Evolutionary conservation across 92 coral and sea anemone genomes (phyloP).

Genomic region (Phymanthus crucifer): DNA sequence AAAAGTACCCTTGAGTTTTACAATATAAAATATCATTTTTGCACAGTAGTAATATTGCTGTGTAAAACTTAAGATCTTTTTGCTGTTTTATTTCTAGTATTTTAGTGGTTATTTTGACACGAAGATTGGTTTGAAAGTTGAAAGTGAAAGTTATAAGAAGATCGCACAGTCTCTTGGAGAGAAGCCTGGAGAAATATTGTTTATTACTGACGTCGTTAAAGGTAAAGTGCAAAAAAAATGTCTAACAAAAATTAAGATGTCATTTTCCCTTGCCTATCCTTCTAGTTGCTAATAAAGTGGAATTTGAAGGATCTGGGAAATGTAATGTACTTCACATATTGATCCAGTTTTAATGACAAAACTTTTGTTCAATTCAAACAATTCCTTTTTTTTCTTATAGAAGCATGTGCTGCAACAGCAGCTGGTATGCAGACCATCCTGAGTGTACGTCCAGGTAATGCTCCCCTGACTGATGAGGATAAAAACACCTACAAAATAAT

Average conservation of each 20-base stretch:
- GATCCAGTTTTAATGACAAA: too few relatives aligned
- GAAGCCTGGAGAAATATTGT: conserved; percentile 51
- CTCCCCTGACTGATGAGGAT: conserved; percentile 47
- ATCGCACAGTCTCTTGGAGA: conserved; percentile 46
- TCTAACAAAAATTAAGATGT: neutral
- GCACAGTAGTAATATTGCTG: too few relatives aligned
- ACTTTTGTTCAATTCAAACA: too few relatives aligned
- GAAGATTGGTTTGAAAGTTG: conserved; percentile 59
- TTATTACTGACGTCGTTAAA: conserved; percentile 63
- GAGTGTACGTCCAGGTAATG: conserved; percentile 74
- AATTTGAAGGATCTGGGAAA: too few relatives aligned
- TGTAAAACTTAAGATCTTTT: neutral
- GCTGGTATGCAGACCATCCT: conserved; percentile 58
- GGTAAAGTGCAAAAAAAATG: conserved; percentile 26
- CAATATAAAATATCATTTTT: too few relatives aligned
- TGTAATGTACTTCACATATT: too few relatives aligned
- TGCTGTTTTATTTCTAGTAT: conserved; percentile 28
- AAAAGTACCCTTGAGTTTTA: too few relatives aligned
- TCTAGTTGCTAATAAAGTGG: neutral
- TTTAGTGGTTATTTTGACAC: conserved; percentile 84
- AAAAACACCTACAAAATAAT: conserved; percentile 45
- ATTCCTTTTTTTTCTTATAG: neutral
- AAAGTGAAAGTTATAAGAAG: conserved; percentile 55
- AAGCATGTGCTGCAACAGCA: conserved; percentile 51
- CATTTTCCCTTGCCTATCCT: neutral